Evolutionary conservation across 2,797 vertebrate species (phyloP).

Genomic region (Parauchenoglanis punctatus): DNA sequence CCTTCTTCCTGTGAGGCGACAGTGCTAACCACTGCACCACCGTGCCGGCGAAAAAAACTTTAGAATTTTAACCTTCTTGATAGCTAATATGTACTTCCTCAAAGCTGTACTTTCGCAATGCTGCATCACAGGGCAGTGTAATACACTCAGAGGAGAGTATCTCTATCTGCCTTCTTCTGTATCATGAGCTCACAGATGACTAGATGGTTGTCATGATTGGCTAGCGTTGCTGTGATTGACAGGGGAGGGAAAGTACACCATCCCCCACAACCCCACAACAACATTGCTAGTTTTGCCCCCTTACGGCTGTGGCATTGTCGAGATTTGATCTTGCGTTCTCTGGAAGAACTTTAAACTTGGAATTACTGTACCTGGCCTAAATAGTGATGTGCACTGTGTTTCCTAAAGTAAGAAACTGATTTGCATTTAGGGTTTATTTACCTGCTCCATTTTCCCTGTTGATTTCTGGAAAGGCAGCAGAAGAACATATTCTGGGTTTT

Average conservation of each 20-base stretch:
- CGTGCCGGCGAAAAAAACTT: background rate
- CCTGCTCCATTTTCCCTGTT: constrained; percentile 72
- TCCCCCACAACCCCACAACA: background rate
- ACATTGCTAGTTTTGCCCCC: background rate
- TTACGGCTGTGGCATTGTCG: background rate
- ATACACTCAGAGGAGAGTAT: background rate
- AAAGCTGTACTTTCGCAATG: background rate
- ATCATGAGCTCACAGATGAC: background rate
- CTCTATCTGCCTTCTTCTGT: background rate
- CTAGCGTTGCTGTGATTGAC: background rate
- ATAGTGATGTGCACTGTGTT: background rate
- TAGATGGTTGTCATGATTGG: background rate
- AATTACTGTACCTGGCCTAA: background rate
- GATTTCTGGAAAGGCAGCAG: constrained; percentile 63
- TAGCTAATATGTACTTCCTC: background rate
- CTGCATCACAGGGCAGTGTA: background rate
- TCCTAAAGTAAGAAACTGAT: background rate
- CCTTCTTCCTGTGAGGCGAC: no score
- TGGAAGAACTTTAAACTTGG: background rate
- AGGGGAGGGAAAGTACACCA: background rate
- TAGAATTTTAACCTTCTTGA: background rate
- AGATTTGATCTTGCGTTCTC: background rate
- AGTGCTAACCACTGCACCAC: no score
- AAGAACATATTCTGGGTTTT: constrained; percentile 65
- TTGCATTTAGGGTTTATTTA: constrained; percentile 61